Conservation (phyloP, 2,797 vertebrate species). For the Peromyscus aztecus region DNA sequence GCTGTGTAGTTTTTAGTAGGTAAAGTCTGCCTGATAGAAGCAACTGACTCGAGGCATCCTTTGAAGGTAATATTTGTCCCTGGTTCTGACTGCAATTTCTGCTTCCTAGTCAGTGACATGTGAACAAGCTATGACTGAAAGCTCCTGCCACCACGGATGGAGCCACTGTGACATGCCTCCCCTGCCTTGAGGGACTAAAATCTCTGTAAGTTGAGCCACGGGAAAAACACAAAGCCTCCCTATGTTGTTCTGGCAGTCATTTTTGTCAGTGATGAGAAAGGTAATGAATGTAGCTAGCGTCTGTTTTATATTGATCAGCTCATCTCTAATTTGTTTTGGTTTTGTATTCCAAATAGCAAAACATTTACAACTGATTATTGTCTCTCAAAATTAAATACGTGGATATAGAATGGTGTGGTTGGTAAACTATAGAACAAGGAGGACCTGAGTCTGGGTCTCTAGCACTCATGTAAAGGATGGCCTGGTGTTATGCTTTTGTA, state of each 20-base stretch:
- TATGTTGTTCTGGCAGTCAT: background rate
- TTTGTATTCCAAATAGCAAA: background rate
- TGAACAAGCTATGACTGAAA: background rate
- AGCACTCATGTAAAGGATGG: background rate
- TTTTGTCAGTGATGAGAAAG: background rate
- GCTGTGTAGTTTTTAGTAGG: background rate
- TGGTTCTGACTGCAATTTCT: background rate
- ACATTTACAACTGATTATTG: background rate
- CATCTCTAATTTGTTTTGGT: background rate
- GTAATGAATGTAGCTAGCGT: background rate
- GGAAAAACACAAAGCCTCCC: too few species aligned
- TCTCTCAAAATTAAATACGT: background rate
- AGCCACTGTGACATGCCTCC: background rate
- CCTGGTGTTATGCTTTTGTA: background rate
- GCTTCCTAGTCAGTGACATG: background rate
- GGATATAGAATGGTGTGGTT: too few species aligned
- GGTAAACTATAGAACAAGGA: background rate
- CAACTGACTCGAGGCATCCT: too few species aligned
- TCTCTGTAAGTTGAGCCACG: background rate
- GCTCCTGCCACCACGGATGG: background rate
- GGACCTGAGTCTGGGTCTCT: background rate
- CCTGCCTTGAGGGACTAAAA: background rate
- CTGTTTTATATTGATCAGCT: background rate
- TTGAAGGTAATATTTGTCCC: background rate
- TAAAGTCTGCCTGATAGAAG: background rate